Percentiles rank a stretch among this genome's conserved stretches.
These are phyloP conservation scores for Synanthedon andrenaeformis DNA, from an alignment of 2,888 invertebrate genomes.

Conservation along the genomic window DNA sequence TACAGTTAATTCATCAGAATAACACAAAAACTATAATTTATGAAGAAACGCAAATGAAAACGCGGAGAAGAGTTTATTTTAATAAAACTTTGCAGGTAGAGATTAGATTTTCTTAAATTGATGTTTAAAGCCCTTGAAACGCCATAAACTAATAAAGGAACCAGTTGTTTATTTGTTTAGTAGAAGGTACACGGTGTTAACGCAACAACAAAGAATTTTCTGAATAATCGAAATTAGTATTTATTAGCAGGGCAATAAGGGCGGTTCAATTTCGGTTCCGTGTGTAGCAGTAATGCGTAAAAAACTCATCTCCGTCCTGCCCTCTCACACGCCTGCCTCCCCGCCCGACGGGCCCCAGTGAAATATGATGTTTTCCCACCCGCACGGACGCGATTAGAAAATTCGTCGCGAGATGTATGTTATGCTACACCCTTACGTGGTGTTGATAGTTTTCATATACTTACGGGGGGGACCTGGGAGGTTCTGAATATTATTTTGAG, in stretches of 20 bases:
- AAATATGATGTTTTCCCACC: slow-evolving; percentile 68
- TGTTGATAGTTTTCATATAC: slow-evolving; percentile 2
- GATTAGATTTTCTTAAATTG: neutral
- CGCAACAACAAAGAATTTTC: neutral
- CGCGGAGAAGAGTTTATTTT: too few relatives aligned
- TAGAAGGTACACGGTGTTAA: neutral
- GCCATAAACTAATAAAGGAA: neutral
- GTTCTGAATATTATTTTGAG: neutral
- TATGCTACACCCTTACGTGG: slow-evolving; percentile 3
- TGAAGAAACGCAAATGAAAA: too few relatives aligned
- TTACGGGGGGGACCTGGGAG: neutral
- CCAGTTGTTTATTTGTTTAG: neutral
- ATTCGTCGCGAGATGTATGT: slow-evolving; percentile 42
- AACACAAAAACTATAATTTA: too few relatives aligned
- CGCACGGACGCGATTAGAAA: slow-evolving; percentile 67
- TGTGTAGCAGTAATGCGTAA: slow-evolving; percentile 68
- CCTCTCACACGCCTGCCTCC: slow-evolving; percentile 14
- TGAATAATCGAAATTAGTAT: slow-evolving; percentile 51
- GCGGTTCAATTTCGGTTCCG: slow-evolving; percentile 50
- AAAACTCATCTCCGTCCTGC: slow-evolving; percentile 63
- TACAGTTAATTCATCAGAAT: too few relatives aligned
- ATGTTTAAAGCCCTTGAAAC: neutral
- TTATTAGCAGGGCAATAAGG: slow-evolving; percentile 48
- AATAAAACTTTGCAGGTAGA: neutral
- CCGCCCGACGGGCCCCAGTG: slow-evolving; percentile 40